Evolutionary conservation across 1,140 invertebrate genomes (phyloP), one percentile per base, ranked within the genome.

Genomic region (Platorchestia sp.): DNA sequence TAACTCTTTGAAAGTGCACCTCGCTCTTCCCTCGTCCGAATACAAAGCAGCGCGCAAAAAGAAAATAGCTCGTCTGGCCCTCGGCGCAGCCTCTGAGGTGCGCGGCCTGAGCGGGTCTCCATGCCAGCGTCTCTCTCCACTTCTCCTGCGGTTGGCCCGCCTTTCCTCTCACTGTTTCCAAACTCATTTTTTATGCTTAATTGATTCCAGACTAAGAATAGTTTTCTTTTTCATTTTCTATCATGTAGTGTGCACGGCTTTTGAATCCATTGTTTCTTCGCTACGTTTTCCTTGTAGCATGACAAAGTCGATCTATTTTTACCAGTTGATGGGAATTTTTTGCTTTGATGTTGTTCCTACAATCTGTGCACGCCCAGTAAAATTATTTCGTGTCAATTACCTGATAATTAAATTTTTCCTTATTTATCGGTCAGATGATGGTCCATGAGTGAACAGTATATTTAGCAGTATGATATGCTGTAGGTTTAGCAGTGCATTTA

Each of bases 1-100:
- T 93, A 93, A 45, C 91, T 93, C 91, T 93, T 93, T 45, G 91
- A 44, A 93, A 93, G 91, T 93, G 91, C 91, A 93, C 91, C 91
- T 93, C 91, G 43, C 41, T 44, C 41, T 45, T 44, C 41, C 89
- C 43, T 93, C 44, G 43, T 75, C 45, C 43, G 91, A 93, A 93
- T 93, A 93, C 91, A 93, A 93, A 93, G 45, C 91, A 93, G 91
- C 43, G 43, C 91, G 14, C 43, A 93, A 75, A 75, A 75, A 75
- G 47, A 75, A 75, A 22, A 75, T 75, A 36, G 59, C 59, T 27
- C 59, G 59, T 36, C 59, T 75, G 59, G 59, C 59, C 59, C 59
- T 75, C 59, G 27, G 59, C 59, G 59, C 59, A 3, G 14, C 27
- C 59, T 75, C 59, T 22, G 59, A 75, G 59, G 59, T 75, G 59